A percentile compares a stretch with the other conserved stretches of the same genome.
Evolutionary conservation across 2,797 vertebrate genomes (phyloP).

Genomic region (Fistularia commersonii): DNA sequence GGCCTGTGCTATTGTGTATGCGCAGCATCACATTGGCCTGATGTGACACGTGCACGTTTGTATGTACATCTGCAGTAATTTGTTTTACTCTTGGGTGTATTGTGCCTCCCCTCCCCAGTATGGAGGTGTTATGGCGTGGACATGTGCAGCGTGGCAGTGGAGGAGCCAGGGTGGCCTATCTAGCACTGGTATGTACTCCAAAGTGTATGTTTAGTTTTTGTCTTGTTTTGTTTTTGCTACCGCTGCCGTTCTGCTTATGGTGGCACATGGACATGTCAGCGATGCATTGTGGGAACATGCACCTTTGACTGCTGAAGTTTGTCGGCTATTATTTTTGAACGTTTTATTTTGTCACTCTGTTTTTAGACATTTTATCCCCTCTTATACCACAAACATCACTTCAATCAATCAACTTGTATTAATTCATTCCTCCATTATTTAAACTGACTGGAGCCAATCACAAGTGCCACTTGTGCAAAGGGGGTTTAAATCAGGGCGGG

Average conservation of each 20-base stretch:
- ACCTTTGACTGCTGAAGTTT: not conserved
- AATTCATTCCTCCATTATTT: no score
- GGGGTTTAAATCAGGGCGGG: no score
- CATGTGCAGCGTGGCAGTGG: conserved; percentile 49
- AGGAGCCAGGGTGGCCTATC: conserved; percentile 45
- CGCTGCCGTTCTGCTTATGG: conserved; percentile 44
- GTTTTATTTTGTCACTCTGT: no score
- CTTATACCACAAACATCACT: no score
- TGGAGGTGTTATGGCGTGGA: conserved; percentile 41
- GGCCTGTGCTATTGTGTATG: conserved; percentile 10
- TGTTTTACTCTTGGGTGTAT: conserved; percentile 21
- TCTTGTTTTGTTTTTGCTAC: conserved; percentile 40
- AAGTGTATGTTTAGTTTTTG: conserved; percentile 48
- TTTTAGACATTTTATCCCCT: no score
- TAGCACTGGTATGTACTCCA: conserved; percentile 37
- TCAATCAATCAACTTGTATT: no score
- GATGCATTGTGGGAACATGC: conserved; percentile 42
- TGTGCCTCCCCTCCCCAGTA: conserved; percentile 6
- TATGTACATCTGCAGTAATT: conserved; percentile 22
- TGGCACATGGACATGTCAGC: conserved; percentile 39
- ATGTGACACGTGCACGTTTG: conserved; percentile 13
- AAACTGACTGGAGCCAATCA: no score
- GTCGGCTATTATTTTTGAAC: no score
- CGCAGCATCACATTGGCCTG: conserved; percentile 17
- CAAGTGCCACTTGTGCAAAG: no score